Evolutionary conservation across 1,140 invertebrate species (phyloP), one percentile per base, ranked within the genome.

Genomic region (Drosophila pectinifera): DNA sequence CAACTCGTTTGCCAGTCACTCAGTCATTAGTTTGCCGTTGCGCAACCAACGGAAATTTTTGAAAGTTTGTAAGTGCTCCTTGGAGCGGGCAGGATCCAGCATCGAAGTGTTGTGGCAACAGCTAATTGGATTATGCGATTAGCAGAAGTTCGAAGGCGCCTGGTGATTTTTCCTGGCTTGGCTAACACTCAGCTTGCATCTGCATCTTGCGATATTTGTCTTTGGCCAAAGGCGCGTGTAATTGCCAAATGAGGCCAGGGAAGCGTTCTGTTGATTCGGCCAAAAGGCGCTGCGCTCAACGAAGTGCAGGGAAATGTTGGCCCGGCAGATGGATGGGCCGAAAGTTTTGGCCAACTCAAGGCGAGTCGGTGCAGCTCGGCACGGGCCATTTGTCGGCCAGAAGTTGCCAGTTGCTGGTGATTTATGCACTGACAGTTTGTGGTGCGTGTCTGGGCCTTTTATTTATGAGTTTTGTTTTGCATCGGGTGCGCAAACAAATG

Each of bases 351-450:
- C 43, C 34, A 64, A 64, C 38, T 64, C 34, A 62, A 61, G 45
- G 4, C 57, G 28, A 49, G 22, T 42, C 31, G 24, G 46, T 11
- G 13, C 28, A 5, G 42, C 51, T 24, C 14, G 20, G 22, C 36
- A 48, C 43, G 72, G 73, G 73, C 73, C 61, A 75, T 76, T 76
- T 77, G 73, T 76, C 58, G 72, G 76, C 41, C 46, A 51, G 77
- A 77, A 65, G 54, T 68, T 77, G 65, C 62, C 73, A 80, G 68
- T 74, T 74, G 73, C 53, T 59, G 81, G 67, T 79, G 83, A 86
- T 86, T 86, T 86, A 86, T 86, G 79, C 53, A 79, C 82, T 88
- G 75, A 58, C 48, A 89, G 79, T 73, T 81, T 88, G 78, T 82
- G 78, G 70, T 83, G 79, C 83, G 75, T 86, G 82, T 81, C 70